A percentile compares a stretch with the other conserved stretches of the same genome.
Conservation (phyloP, 2,113 vertebrate genomes). For the Pampusana beccarii region DNA sequence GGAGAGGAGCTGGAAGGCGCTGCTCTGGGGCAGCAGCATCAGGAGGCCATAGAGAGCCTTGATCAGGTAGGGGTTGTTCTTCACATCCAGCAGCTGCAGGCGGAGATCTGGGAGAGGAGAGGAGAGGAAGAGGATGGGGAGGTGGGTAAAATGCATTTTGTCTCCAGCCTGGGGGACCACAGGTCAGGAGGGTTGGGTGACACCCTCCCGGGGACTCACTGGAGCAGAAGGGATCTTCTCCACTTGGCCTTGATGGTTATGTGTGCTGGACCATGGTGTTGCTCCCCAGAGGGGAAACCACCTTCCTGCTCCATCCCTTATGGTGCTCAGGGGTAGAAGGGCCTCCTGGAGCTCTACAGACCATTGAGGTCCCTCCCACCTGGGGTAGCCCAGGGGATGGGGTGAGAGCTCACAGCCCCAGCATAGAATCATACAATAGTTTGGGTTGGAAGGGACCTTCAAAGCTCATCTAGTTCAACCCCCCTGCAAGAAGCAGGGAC, state of each 20-base stretch:
- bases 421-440: neutral
- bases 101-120: conserved; percentile 81
- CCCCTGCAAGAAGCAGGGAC: too few relatives aligned
- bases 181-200: neutral
- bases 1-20: conserved; percentile 95
- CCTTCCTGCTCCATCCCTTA: accelerated
- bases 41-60: conserved; percentile 95
- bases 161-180: neutral
- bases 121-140: neutral
- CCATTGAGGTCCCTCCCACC: neutral
- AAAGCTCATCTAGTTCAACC: too few relatives aligned
- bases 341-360: neutral
- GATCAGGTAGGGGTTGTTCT: conserved; percentile 96
- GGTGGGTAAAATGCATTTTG: neutral
- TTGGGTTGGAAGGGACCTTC: too few relatives aligned
- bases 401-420: neutral
- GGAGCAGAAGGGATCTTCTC: neutral
- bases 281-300: neutral
- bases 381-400: neutral
- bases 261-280: neutral
- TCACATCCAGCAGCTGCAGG: conserved; percentile 93
- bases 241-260: accelerated
- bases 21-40: conserved; percentile 97
- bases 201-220: neutral
- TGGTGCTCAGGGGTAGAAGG: neutral